Evolutionary conservation across 2,113 vertebrate species (phyloP), one percentile per base, ranked within the genome.

Genomic region (Paracanthobrama guichenoti): DNA sequence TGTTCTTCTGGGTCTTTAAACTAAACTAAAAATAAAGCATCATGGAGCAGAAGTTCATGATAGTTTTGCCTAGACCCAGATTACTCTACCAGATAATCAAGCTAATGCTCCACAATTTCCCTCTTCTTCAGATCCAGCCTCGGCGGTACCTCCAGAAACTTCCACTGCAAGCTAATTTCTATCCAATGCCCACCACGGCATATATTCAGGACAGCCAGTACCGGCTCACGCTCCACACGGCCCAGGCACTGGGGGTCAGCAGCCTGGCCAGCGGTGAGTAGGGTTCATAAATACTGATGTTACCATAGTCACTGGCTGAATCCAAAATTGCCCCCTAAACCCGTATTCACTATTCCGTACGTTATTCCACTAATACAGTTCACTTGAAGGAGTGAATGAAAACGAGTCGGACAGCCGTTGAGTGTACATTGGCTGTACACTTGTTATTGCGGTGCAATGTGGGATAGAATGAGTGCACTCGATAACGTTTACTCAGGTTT

Each of bases 101-200:
- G 42, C 71, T 73, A 53, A 75, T 31, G 26, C 46, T 31, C 7
- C 18, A 6, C 44, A 16, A 9, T 50, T 31, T 75, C 14, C 46
- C 48, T 50, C 12, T 26, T 75, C 48, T 67, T 81, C 87, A 99
- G 98, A 96, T 99, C 60, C 98, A 98, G 91, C 94, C 95, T 3
- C 96, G 98, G 44, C 93, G 91, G 28, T 95, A 94, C 88, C 92
- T 95, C 83, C 91, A 82, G 67, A 99, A 99, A 91, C 93, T 99
- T 74, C 98, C 98, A 0, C 90, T 99, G 72, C 98, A 99, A 91
- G 98, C 96, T 87, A 99, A 98, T 92, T 98, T 99, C 91, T 99
- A 98, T 88, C 98, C 98, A 6, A 98, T 99, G 97, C 94, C 97
- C 0, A 88, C 92, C 89, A 97, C 98, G 96, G 96, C 95, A 35